Conservation (phyloP, 2,888 invertebrate genomes). For the Heteropelma amictum region DNA sequence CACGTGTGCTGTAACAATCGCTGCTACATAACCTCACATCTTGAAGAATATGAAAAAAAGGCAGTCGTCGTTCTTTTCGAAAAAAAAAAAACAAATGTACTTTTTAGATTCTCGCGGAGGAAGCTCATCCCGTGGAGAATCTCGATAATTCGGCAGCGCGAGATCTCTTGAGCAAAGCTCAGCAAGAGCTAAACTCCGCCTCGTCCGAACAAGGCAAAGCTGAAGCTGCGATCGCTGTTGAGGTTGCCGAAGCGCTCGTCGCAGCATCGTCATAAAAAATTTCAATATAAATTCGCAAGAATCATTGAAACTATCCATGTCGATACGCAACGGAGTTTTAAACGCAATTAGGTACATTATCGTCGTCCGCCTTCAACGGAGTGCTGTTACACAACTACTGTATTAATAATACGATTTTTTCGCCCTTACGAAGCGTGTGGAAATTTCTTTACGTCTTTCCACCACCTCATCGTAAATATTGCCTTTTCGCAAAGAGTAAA, state of each 20-base stretch:
- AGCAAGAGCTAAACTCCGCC: conserved; percentile 90
- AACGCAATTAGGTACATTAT: too few relatives aligned
- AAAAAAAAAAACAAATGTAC: not conserved
- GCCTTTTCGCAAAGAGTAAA: not conserved
- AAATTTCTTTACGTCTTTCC: not conserved
- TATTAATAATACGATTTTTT: conserved; percentile 54
- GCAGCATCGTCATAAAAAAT: conserved; percentile 85
- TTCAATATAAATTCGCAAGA: conserved; percentile 14
- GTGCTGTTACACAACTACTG: conserved; percentile 52
- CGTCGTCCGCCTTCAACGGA: conserved; percentile 47
- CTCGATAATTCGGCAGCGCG: conserved; percentile 90
- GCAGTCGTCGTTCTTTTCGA: too few relatives aligned
- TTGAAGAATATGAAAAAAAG: too few relatives aligned
- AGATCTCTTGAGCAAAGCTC: conserved; percentile 90
- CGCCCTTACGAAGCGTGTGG: conserved; percentile 16
- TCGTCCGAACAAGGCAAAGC: conserved; percentile 90
- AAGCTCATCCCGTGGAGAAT: conserved; percentile 92
- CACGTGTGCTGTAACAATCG: too few relatives aligned
- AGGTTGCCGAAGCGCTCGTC: conserved; percentile 95
- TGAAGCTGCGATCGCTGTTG: conserved; percentile 95
- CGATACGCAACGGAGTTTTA: too few relatives aligned
- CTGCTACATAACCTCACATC: too few relatives aligned
- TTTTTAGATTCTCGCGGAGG: conserved; percentile 92
- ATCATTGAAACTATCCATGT: too few relatives aligned
- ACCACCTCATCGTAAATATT: not conserved